Conservation (phyloP, 2,113 vertebrate genomes). For the Vidua macroura region DNA sequence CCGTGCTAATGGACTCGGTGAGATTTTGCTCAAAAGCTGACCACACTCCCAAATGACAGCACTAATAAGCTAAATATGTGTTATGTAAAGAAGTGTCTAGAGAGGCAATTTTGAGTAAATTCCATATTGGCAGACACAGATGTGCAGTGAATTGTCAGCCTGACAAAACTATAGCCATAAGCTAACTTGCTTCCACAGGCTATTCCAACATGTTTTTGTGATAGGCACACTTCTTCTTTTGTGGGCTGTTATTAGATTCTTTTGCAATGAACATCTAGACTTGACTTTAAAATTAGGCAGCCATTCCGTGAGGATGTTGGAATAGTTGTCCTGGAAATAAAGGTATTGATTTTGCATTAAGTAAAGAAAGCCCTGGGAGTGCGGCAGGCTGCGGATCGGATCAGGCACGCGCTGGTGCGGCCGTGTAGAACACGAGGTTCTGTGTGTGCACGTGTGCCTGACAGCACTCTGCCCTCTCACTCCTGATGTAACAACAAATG, state of each 20-base stretch:
- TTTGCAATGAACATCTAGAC: background rate
- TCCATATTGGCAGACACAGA: conserved; percentile 24
- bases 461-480: background rate
- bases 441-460: background rate
- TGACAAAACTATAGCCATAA: conserved; percentile 16
- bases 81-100: conserved; percentile 58
- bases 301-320: background rate
- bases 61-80: conserved; percentile 62
- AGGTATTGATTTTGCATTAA: conserved; percentile 42
- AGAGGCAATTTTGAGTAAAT: conserved; percentile 53
- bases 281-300: conserved; percentile 12
- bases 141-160: conserved; percentile 24
- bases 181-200: background rate
- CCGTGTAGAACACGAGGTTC: background rate
- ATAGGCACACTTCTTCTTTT: background rate
- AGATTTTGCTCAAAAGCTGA: conserved; percentile 54
- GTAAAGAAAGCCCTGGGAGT: background rate
- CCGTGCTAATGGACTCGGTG: background rate
- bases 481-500: background rate
- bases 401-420: background rate
- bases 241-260: background rate
- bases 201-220: background rate
- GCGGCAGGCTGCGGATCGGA: background rate
- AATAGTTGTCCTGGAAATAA: background rate
- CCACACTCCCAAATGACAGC: conserved; percentile 41